phyloP scores from a whole-genome alignment of 2,797 vertebrate species.

The Fistularia commersonii region DNA sequence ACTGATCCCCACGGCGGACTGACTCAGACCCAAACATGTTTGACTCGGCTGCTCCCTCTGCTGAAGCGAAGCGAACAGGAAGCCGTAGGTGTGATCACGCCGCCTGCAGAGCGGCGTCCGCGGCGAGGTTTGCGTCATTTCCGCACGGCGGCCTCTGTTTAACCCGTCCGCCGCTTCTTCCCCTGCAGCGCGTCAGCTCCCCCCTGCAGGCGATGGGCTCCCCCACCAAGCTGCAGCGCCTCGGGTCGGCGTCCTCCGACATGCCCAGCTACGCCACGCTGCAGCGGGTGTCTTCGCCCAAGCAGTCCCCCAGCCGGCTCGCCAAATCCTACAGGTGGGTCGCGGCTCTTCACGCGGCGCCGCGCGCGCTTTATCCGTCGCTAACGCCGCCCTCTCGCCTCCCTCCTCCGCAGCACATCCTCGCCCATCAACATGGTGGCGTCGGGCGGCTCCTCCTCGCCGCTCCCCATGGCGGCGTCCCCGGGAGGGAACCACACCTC shows the following conservation, averaged over 20 bases:
- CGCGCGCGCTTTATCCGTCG: neutral
- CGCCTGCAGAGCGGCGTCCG: too few relatives aligned
- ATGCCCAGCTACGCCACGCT: constrained; percentile 89
- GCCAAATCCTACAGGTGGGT: constrained; percentile 90
- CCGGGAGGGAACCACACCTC: constrained; percentile 77
- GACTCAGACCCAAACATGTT: too few relatives aligned
- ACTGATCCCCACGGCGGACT: too few relatives aligned
- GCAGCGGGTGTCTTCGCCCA: constrained; percentile 89
- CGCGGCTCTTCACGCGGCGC: neutral
- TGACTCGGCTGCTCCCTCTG: too few relatives aligned
- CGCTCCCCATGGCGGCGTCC: constrained; percentile 77
- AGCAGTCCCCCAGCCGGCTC: constrained; percentile 93
- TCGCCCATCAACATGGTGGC: constrained; percentile 94
- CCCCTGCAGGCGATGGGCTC: constrained; percentile 88
- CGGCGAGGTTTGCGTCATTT: too few relatives aligned
- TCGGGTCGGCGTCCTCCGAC: constrained; percentile 86
- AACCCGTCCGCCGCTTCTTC: too few relatives aligned
- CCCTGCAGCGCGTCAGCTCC: constrained; percentile 87
- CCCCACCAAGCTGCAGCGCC: constrained; percentile 92
- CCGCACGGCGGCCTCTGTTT: too few relatives aligned
- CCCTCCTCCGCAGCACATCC: constrained; percentile 81
- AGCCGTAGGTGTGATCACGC: too few relatives aligned
- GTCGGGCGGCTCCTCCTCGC: constrained; percentile 84
- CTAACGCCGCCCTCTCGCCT: too few relatives aligned
- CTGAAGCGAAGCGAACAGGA: too few relatives aligned